Percentiles rank a stretch among this genome's conserved stretches.
phyloP scores from a whole-genome alignment of 1,140 invertebrate genomes.

The Cyclargus thomasi region DNA sequence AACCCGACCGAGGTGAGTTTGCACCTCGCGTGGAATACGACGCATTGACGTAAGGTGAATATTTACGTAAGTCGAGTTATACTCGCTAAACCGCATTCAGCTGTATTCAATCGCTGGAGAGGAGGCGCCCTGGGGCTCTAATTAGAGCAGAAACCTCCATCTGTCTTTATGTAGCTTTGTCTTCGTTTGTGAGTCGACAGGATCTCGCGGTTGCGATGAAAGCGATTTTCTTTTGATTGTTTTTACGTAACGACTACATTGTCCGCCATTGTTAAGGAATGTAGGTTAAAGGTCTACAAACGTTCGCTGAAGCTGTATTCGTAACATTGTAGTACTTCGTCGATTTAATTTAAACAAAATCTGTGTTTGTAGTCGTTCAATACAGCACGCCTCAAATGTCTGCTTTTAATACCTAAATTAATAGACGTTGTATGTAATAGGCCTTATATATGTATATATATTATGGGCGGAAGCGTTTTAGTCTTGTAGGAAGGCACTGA shows the following conservation, averaged over 20 bases:
- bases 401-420: too few relatives aligned
- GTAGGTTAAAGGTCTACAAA: background rate
- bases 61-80: slow-evolving; percentile 27
- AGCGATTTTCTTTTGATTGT: slow-evolving; percentile 12
- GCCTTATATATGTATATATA: too few relatives aligned
- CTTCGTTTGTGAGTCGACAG: slow-evolving; percentile 53
- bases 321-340: background rate
- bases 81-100: slow-evolving; percentile 66
- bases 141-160: slow-evolving; percentile 71
- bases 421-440: too few relatives aligned
- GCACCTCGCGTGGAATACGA: too few relatives aligned
- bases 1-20: too few relatives aligned
- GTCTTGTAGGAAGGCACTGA: too few relatives aligned
- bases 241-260: background rate
- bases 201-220: slow-evolving; percentile 46
- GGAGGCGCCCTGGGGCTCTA: slow-evolving; percentile 70
- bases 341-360: background rate
- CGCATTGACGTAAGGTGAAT: too few relatives aligned
- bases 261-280: background rate
- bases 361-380: background rate
- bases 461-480: too few relatives aligned
- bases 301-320: background rate
- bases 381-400: too few relatives aligned
- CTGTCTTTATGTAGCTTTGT: slow-evolving; percentile 67
- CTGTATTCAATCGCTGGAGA: slow-evolving; percentile 65